Evolutionary conservation across 2,797 vertebrate species (phyloP).

Genomic region (Catostomus latipinnis): DNA sequence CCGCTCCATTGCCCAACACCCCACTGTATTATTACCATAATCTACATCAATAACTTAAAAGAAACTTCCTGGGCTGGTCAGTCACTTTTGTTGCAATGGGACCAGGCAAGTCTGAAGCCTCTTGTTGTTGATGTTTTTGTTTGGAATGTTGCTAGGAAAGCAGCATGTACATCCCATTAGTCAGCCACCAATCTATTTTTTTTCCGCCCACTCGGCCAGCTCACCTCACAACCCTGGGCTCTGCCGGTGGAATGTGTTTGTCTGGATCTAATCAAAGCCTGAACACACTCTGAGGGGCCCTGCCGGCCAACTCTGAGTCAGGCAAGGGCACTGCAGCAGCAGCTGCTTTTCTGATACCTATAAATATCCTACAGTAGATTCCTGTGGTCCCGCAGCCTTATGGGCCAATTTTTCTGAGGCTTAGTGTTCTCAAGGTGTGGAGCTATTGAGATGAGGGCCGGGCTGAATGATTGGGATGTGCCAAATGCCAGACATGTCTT

Average conservation of each 20-base stretch:
- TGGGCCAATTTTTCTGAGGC: constrained; percentile 32
- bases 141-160: constrained; percentile 73
- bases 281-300: background rate
- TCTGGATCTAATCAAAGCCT: constrained; percentile 43
- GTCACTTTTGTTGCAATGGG: constrained; percentile 26
- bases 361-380: constrained; percentile 67
- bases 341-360: constrained; percentile 76
- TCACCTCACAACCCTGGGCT: constrained; percentile 31
- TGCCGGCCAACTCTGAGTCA: background rate
- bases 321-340: constrained; percentile 59
- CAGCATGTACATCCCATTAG: constrained; percentile 58
- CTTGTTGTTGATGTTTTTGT: constrained; percentile 67
- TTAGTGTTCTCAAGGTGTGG: constrained; percentile 54
- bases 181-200: constrained; percentile 42
- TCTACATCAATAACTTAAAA: too few relatives aligned
- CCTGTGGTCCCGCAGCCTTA: constrained; percentile 36
- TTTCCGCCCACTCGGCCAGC: constrained; percentile 47
- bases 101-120: constrained; percentile 23
- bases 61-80: background rate
- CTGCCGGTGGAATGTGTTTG: constrained; percentile 56
- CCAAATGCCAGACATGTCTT: constrained; percentile 73
- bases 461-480: constrained; percentile 61
- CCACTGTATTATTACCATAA: too few relatives aligned
- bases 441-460: constrained; percentile 57
- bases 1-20: too few relatives aligned